Evolutionary conservation across 2,888 invertebrate species (phyloP).

Genomic region (Latheticus oryzae): DNA sequence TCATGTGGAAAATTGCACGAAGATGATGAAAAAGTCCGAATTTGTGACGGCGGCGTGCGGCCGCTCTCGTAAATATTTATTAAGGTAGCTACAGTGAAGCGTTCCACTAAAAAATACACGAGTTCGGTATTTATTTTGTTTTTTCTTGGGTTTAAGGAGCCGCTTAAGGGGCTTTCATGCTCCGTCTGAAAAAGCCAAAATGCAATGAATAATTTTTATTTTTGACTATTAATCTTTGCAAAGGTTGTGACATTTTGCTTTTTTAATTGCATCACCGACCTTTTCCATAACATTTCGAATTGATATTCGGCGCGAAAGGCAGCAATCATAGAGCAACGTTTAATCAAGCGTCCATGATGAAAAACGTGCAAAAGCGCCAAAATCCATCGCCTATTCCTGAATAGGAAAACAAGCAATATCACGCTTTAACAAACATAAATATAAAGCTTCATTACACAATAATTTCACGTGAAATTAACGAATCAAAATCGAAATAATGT

Average conservation of each 20-base stretch:
- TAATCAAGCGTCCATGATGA: constrained; percentile 8
- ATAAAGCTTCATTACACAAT: constrained; percentile 29
- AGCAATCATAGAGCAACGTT: not conserved
- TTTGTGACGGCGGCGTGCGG: constrained; percentile 9
- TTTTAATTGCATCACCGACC: constrained; percentile 8
- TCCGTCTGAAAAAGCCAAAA: not conserved
- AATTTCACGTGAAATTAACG: constrained; percentile 28
- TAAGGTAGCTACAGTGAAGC: constrained; percentile 7
- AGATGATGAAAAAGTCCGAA: constrained; percentile 13
- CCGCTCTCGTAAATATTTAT: constrained; percentile 15
- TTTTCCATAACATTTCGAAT: constrained; percentile 4
- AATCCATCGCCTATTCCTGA: constrained; percentile 5
- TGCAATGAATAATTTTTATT: not conserved
- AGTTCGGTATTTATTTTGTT: constrained; percentile 6
- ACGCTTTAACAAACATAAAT: constrained; percentile 25
- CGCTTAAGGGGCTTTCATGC: constrained; percentile 6
- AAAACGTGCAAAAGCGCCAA: constrained; percentile 23
- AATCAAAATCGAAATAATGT: constrained; percentile 18
- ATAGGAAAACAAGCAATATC: constrained; percentile 12
- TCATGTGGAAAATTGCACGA: constrained; percentile 11
- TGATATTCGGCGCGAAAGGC: not conserved
- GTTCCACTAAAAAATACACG: constrained; percentile 12
- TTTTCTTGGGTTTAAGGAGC: constrained; percentile 1
- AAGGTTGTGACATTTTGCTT: not conserved
- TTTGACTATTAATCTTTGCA: not conserved